A percentile compares a stretch with the other conserved stretches of the same genome.
phyloP scores from a whole-genome alignment of 1,140 invertebrate genomes.

The Octopus sinensis region DNA sequence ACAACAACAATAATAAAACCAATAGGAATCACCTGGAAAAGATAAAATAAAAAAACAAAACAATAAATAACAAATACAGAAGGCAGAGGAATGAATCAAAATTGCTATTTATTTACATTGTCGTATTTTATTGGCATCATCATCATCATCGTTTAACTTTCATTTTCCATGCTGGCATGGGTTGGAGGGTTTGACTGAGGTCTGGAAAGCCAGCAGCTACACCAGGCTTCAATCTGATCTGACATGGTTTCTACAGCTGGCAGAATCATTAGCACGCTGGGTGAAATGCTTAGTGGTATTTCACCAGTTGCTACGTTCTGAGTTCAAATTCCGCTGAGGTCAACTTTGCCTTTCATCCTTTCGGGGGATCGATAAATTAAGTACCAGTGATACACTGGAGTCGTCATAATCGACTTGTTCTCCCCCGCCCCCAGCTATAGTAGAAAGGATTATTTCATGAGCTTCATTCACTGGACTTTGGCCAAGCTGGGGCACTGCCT shows the following conservation, averaged over 20 bases:
- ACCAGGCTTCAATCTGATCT: neutral
- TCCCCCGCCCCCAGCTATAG: too few relatives aligned
- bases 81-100: neutral
- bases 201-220: neutral
- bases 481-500: too few relatives aligned
- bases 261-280: too few relatives aligned
- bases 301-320: too few relatives aligned
- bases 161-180: neutral
- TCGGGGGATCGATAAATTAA: too few relatives aligned
- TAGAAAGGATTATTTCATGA: too few relatives aligned
- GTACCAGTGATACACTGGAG: too few relatives aligned
- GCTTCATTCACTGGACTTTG: too few relatives aligned
- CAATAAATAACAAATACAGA: constrained; percentile 20
- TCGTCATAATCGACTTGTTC: too few relatives aligned
- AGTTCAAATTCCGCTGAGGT: too few relatives aligned
- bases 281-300: too few relatives aligned
- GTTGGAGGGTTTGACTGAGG: neutral
- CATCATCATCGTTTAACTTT: neutral
- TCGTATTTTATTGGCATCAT: neutral
- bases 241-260: neutral
- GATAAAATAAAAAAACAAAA: constrained; percentile 20
- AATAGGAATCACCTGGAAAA: constrained; percentile 47
- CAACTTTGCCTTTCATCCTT: too few relatives aligned
- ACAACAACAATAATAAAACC: constrained; percentile 49
- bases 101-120: neutral